Evolutionary conservation across 1,140 invertebrate genomes (phyloP).

Genomic region (Bombus picipes): DNA sequence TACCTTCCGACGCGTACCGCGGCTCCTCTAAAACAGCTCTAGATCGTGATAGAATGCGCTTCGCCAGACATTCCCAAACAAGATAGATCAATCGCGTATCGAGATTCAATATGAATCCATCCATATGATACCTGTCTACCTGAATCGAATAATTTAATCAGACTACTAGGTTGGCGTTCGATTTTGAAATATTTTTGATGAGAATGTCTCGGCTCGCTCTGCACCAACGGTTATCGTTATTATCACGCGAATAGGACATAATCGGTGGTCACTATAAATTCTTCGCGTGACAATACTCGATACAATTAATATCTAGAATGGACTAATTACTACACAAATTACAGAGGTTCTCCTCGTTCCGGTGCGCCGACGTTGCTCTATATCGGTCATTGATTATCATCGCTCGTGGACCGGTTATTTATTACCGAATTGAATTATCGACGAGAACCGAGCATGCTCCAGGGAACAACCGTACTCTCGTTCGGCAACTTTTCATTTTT

Average conservation of each 20-base stretch:
- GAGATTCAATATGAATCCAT: too few relatives aligned
- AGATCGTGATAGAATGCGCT: conserved; percentile 49
- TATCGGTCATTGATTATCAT: conserved; percentile 55
- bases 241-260: conserved; percentile 45
- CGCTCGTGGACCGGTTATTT: conserved; percentile 30
- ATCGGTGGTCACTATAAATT: conserved; percentile 55
- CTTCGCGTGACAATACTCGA: conserved; percentile 53
- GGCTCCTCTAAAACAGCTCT: conserved; percentile 32
- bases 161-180: neutral
- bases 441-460: neutral
- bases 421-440: conserved; percentile 41
- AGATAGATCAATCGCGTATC: neutral
- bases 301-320: conserved; percentile 64
- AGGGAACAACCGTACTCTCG: too few relatives aligned
- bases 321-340: conserved; percentile 65
- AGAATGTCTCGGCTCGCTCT: conserved; percentile 31
- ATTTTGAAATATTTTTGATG: neutral
- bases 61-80: conserved; percentile 25
- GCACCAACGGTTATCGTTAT: conserved; percentile 52
- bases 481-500: neutral
- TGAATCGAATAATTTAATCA: neutral
- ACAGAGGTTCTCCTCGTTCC: conserved; percentile 44
- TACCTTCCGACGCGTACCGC: neutral
- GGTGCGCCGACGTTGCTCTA: conserved; percentile 24
- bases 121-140: fast-evolving